Evolutionary conservation across 1,140 invertebrate species (phyloP).

Genomic region (Bombus huntii): DNA sequence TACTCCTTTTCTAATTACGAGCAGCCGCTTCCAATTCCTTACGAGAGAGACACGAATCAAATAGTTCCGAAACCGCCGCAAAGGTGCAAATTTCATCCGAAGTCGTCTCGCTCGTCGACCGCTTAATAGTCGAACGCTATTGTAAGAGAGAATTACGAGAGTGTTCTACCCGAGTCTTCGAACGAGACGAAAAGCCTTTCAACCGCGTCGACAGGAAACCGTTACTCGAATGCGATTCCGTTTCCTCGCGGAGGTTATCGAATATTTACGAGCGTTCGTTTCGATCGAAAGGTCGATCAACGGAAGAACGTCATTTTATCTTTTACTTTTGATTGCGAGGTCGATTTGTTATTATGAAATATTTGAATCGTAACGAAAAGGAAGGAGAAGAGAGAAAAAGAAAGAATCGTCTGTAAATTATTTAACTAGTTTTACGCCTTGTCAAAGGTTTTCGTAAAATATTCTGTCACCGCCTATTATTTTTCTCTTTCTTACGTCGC

Average conservation of each 20-base stretch:
- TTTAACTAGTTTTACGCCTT: constrained; percentile 29
- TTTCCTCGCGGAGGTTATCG: background rate
- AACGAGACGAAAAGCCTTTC: background rate
- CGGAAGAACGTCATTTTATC: background rate
- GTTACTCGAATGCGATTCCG: constrained; percentile 1
- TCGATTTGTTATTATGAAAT: background rate
- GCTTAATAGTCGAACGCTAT: background rate
- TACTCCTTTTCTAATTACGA: background rate
- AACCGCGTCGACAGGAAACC: background rate
- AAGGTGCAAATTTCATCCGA: background rate
- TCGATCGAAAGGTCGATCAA: background rate
- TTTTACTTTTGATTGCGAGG: background rate
- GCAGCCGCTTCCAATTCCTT: background rate
- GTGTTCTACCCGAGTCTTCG: background rate
- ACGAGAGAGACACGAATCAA: no score
- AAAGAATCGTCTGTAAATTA: constrained; percentile 8
- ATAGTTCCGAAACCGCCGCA: background rate
- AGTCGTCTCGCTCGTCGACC: background rate
- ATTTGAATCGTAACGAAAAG: no score
- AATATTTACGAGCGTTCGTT: background rate
- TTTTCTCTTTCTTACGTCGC: background rate
- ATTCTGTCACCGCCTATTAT: background rate
- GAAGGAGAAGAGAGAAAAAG: background rate
- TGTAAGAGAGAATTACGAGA: background rate
- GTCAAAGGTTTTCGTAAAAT: constrained; percentile 12